These are phyloP conservation scores for Fragariocoptes setiger DNA, from an alignment of 1,140 invertebrate species.

Conservation along the genomic window DNA sequence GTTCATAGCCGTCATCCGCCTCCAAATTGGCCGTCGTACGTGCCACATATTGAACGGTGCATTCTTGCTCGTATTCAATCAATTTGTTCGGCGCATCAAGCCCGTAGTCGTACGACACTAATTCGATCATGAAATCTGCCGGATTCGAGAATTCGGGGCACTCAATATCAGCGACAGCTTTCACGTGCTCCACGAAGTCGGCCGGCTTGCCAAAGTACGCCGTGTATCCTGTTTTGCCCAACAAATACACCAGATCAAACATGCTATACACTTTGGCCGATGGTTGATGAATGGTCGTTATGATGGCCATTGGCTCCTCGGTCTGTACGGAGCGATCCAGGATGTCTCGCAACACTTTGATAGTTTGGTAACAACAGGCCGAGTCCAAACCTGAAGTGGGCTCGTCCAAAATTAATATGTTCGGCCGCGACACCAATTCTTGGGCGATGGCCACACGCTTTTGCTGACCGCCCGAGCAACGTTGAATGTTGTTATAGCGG, in stretches of 20 bases:
- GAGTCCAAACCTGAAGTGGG: conserved; percentile 26
- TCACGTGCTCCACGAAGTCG: conserved; percentile 1
- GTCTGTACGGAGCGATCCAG: not conserved
- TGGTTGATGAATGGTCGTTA: conserved; percentile 87
- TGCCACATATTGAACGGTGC: not conserved
- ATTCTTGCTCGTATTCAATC: not conserved
- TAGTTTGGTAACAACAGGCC: not conserved
- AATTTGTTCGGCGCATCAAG: not conserved
- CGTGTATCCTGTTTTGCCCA: conserved; percentile 10
- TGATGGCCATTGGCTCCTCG: conserved; percentile 28
- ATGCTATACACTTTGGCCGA: conserved; percentile 76
- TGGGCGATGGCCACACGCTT: conserved; percentile 70
- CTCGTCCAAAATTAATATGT: conserved; percentile 87
- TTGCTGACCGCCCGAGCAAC: conserved; percentile 48
- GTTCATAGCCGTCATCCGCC: not conserved
- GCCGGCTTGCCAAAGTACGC: conserved; percentile 9
- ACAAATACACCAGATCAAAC: conserved; percentile 30
- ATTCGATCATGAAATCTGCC: conserved; percentile 9
- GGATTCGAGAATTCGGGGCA: conserved; percentile 9
- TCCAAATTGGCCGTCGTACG: not conserved
- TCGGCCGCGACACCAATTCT: conserved; percentile 75
- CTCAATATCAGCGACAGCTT: not conserved
- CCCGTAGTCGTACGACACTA: conserved; percentile 7
- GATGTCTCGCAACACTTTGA: not conserved
- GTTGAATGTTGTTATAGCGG: not conserved